phyloP scores from a whole-genome alignment of 2,797 vertebrate genomes.

The Novumbra hubbsi region DNA sequence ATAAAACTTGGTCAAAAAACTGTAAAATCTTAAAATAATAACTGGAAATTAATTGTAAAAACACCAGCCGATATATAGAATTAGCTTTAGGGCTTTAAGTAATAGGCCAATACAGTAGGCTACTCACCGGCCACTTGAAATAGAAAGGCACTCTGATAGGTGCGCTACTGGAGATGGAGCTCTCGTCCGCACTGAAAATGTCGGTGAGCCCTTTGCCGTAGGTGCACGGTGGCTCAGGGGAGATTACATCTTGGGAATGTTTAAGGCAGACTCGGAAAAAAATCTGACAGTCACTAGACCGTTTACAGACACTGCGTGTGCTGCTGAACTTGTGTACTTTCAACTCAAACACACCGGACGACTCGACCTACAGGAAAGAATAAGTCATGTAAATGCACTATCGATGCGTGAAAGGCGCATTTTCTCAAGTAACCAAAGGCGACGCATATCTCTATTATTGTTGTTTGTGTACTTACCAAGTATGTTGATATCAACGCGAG shows the following conservation, averaged over 20 bases:
- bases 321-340: constrained; percentile 81
- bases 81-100: background rate
- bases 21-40: background rate
- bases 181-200: constrained; percentile 63
- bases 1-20: background rate
- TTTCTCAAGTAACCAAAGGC: background rate
- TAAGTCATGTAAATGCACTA: background rate
- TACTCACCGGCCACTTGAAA: constrained; percentile 88
- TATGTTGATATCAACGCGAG: constrained; percentile 56
- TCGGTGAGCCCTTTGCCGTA: constrained; percentile 77
- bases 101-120: background rate
- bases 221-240: constrained; percentile 78
- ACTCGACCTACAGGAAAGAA: constrained; percentile 61
- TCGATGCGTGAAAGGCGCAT: background rate
- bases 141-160: constrained; percentile 76
- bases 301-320: constrained; percentile 53
- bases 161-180: constrained; percentile 63
- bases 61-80: background rate
- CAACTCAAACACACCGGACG: constrained; percentile 83
- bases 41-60: background rate
- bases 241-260: constrained; percentile 76
- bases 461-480: constrained; percentile 65
- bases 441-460: too few species aligned
- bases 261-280: constrained; percentile 87
- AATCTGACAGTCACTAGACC: constrained; percentile 70